Base-by-base conservation (phyloP, 2,113 vertebrate species). In the Prietella phreatophila region DNA sequence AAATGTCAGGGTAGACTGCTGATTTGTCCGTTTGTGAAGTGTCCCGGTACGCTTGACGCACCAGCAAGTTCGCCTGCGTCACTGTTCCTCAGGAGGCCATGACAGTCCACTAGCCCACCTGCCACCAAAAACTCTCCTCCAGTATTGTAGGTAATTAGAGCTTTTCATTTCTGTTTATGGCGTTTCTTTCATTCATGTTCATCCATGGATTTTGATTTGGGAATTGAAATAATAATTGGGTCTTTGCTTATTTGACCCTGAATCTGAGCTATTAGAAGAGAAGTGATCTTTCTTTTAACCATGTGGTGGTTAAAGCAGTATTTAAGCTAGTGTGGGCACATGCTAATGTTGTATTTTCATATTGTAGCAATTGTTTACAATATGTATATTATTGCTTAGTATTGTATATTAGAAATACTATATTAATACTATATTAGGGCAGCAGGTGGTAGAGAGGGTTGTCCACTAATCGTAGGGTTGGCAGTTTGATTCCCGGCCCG, bases 1-100 rank as follows among this genome's bases (percentile, higher is more conserved):
- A 75, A 91, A 86, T 79, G 81, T 86, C 88, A 89, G 69, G 39
- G 39, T 60, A 83, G 86, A 80, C 81, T 89, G 84, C 90, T 89
- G 90, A 89, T 90, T 76, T 71, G 88, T 63, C 88, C 22, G 15
- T 82, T 71, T 75, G 55, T 53, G 55, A 81, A 73, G 85, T 79
- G 55, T 90, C 83, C 55, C 42, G 50, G 88, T 85, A 33, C 42
- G 60, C 83, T 65, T 88, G 86, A 89, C 80, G 86, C 84, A 86
- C 42, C 47, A 79, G 84, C 67, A 17, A 33, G 63, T 58, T 17
- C 0, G 30, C 65, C 75, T 91, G 88, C 84, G 86, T 89, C 88
- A 89, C 75, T 50, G 82, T 84, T 60, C 83, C 82, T 82, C 53
- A 71, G 55, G 78, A 76, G 76, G 42, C 13, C 20, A 67, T 85